Conservation (phyloP, 2,113 vertebrate species). For the Notarius lentiginosus region DNA sequence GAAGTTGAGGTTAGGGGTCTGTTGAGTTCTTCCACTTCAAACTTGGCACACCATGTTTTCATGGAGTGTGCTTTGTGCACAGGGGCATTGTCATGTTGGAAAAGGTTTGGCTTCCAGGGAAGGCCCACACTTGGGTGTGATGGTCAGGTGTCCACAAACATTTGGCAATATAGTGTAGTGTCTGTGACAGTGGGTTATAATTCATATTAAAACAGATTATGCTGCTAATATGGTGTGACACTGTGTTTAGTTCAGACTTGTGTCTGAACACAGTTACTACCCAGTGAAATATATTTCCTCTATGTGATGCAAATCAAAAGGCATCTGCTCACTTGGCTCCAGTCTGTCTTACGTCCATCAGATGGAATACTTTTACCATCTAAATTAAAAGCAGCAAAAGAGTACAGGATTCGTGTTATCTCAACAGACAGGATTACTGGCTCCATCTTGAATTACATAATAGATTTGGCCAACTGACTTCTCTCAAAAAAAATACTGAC, state of each 20-base stretch:
- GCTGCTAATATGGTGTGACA: not conserved
- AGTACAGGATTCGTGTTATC: conserved; percentile 6
- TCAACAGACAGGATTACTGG: conserved; percentile 1
- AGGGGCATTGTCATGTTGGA: not conserved
- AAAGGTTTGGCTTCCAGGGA: not conserved
- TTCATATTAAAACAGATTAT: not conserved
- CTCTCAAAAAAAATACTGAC: not conserved
- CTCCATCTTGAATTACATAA: conserved; percentile 16
- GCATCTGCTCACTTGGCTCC: not conserved
- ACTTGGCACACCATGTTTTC: not conserved
- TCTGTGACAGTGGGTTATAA: not conserved
- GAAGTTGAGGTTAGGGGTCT: not conserved
- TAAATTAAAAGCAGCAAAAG: conserved; percentile 31
- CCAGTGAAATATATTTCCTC: not conserved
- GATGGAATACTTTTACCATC: not conserved
- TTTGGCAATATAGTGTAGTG: not conserved
- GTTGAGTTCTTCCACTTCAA: not conserved
- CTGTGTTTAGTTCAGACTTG: not conserved
- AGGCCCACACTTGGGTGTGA: not conserved
- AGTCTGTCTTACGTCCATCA: not conserved
- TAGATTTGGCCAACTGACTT: not conserved
- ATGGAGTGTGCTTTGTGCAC: not conserved
- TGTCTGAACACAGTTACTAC: not conserved
- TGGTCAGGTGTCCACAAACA: not conserved
- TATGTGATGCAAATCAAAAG: not conserved